These are phyloP conservation scores for Aphis craccivora DNA, from an alignment of 1,140 invertebrate genomes.

Conservation along the genomic window DNA sequence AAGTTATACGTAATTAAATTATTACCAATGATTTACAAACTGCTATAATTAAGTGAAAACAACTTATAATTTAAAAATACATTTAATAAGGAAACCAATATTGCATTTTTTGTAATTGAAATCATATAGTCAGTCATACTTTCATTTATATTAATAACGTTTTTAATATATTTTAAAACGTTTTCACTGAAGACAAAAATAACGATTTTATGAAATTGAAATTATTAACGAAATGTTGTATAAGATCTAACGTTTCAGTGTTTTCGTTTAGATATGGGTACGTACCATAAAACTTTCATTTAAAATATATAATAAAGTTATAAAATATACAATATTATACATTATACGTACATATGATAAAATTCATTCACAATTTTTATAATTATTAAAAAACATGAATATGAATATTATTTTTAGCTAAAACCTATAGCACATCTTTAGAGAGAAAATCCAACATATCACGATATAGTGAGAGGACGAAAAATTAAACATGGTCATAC, in stretches of 20 bases:
- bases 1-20: background rate
- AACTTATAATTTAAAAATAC: background rate
- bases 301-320: background rate
- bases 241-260: background rate
- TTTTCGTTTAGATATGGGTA: background rate
- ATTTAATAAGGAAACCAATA: background rate
- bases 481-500: background rate
- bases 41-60: background rate
- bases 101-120: background rate
- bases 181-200: background rate
- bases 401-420: background rate
- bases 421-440: background rate
- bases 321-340: background rate
- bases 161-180: background rate
- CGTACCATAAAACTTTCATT: background rate
- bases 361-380: background rate
- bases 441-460: background rate
- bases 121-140: background rate
- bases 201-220: background rate
- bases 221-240: background rate
- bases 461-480: background rate
- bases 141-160: background rate
- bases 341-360: too few species aligned
- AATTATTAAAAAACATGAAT: background rate
- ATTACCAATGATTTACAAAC: background rate